Percentiles rank a stretch among this genome's conserved stretches.
These are phyloP conservation scores for Micromys minutus DNA, from an alignment of 2,113 vertebrate species.

Conservation along the genomic window DNA sequence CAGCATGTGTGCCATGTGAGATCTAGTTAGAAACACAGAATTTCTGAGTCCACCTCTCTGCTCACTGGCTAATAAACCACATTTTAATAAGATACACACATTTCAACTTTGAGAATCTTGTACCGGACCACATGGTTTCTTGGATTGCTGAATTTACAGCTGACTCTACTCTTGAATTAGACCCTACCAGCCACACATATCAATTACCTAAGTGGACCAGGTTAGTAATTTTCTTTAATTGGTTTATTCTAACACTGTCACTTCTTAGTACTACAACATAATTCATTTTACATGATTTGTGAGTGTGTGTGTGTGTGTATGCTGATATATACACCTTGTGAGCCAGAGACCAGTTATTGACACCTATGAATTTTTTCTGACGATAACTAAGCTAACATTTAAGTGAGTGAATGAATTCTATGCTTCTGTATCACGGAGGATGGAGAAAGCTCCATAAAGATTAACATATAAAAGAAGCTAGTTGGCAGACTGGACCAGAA, in stretches of 20 bases:
- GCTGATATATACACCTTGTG: not conserved
- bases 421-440: not conserved
- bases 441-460: too few relatives aligned
- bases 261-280: not conserved
- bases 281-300: not conserved
- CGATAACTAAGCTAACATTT: not conserved
- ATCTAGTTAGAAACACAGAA: slow-evolving; percentile 3
- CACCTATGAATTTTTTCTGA: not conserved
- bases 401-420: not conserved
- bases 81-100: not conserved
- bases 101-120: not conserved
- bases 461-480: not conserved
- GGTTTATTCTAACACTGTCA: not conserved
- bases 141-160: not conserved
- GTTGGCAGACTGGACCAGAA: not conserved
- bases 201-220: not conserved
- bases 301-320: not conserved
- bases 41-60: not conserved
- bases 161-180: not conserved
- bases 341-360: not conserved
- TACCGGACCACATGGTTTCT: not conserved
- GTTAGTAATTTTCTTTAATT: not conserved
- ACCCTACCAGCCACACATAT: not conserved
- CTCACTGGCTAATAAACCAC: not conserved
- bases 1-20: not conserved